Conservation (phyloP, 2,888 invertebrate genomes). For the Thelaira solivaga region DNA sequence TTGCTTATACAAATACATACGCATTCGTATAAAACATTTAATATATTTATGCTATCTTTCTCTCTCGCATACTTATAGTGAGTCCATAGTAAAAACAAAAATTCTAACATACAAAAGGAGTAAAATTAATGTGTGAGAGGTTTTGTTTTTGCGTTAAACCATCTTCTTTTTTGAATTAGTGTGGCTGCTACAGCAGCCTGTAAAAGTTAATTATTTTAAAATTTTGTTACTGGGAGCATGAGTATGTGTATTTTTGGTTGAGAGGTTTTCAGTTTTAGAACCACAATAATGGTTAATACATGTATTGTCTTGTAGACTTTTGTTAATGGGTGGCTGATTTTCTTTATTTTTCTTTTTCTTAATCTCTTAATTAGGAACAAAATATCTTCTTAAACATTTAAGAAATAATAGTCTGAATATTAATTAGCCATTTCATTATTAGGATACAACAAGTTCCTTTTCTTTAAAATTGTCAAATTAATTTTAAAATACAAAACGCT, state of each 20-base stretch:
- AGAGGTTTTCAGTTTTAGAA: background rate
- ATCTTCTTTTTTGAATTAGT: background rate
- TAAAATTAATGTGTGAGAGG: conserved; percentile 57
- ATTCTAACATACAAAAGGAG: conserved; percentile 31
- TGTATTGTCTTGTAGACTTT: background rate
- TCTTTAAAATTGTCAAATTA: conserved; percentile 53
- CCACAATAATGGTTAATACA: conserved; percentile 5
- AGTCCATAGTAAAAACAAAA: no score
- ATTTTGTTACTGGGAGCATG: background rate
- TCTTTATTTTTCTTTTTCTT: background rate
- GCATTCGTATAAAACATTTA: background rate
- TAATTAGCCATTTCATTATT: conserved; percentile 55
- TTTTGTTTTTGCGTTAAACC: conserved; percentile 39
- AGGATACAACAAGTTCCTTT: conserved; percentile 8
- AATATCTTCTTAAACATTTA: background rate
- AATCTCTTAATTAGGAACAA: no score
- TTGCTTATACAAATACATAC: background rate
- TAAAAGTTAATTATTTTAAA: conserved; percentile 48
- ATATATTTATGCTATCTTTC: conserved; percentile 6
- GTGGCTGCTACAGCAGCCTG: conserved; percentile 11
- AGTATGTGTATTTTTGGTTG: background rate
- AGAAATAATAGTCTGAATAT: conserved; percentile 56
- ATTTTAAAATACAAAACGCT: conserved; percentile 5
- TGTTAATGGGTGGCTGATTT: background rate
- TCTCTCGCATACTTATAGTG: no score